Base-by-base conservation (phyloP, 2,888 invertebrate genomes). In the Drosophila mimetica region DNA sequence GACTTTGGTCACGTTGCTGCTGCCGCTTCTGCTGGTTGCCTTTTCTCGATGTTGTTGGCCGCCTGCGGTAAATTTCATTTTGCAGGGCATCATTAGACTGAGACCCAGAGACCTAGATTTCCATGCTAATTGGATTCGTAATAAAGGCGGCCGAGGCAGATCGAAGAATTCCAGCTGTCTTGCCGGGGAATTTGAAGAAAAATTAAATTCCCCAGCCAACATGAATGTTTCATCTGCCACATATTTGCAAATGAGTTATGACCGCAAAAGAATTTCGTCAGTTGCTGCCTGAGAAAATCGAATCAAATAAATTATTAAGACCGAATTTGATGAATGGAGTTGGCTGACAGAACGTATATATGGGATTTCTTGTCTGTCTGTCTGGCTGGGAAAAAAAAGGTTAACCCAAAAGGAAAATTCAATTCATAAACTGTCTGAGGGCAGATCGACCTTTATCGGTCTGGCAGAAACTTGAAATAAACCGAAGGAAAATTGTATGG, bases 61-160 rank as follows among this genome's bases (percentile, higher is more conserved):
- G 54, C 59, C 70, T 74, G 79, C 75, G 77, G 76, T 75, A 71
- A 78, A 80, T 83, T 74, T 67, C 70, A 71, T 79, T 82, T 74
- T 70, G 52, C 83, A 66, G 69, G 51, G 64, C 76, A 76, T 82
- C 86, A 82, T 79, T 85, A 71, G 66, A 61, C 39, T 47, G 53
- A 64, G 52, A 60, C 65, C 54, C 48, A 54, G 50, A 69, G 73
- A 74, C 64, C 74, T 57, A 66, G 70, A 78, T 83, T 74, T 83
- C 75, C 74, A 78, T 80, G 81, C 76, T 82, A 82, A 82, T 82
- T 86, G 86, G 78, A 73, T 76, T 72, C 53, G 50, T 71, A 78
- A 76, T 73, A 73, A 73, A 71, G 63, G 63, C 44, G 34, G 44
- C 57, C 3, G 37, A 9, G 16, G 9, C 14, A 3, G 76, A 69